Evolutionary conservation across 2,113 vertebrate species (phyloP).

Genomic region (Dryoscopus gambensis): DNA sequence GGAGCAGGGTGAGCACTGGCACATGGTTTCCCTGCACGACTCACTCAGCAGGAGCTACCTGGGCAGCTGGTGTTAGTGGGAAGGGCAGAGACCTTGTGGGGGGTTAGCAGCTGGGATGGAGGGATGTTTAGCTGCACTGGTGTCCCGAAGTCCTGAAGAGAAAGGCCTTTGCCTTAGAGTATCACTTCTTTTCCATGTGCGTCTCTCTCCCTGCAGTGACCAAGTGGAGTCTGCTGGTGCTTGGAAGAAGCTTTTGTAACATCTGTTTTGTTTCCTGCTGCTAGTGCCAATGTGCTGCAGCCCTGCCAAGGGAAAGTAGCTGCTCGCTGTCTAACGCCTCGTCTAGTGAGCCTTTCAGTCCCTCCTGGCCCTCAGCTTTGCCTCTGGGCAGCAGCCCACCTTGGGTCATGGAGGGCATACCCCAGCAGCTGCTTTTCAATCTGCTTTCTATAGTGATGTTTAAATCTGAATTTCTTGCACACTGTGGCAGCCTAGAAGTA

Average conservation of each 20-base stretch:
- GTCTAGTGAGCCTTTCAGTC: slow-evolving; percentile 17
- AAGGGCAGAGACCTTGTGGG: not conserved
- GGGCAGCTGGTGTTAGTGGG: not conserved
- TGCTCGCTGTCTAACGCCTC: not conserved
- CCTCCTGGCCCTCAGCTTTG: not conserved
- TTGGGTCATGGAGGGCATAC: not conserved
- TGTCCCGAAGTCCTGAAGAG: not conserved
- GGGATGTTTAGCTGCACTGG: not conserved
- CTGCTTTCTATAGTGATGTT: slow-evolving; percentile 44
- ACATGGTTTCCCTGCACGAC: not conserved
- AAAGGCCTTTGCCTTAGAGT: slow-evolving; percentile 51
- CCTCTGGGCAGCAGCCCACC: not conserved
- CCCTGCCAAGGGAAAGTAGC: slow-evolving; percentile 21
- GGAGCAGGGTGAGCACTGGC: not conserved
- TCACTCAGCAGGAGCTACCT: not conserved
- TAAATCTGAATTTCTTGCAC: slow-evolving; percentile 10
- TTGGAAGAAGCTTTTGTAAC: slow-evolving; percentile 63
- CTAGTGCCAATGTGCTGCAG: slow-evolving; percentile 49
- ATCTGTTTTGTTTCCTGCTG: slow-evolving; percentile 53
- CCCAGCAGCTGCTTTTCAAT: slow-evolving; percentile 37
- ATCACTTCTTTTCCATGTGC: slow-evolving; percentile 20
- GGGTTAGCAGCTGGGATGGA: not conserved
- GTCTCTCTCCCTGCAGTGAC: slow-evolving; percentile 46
- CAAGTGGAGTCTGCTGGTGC: slow-evolving; percentile 46
- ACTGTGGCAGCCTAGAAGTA: not conserved